Percentiles rank a stretch among this genome's conserved stretches.
Evolutionary conservation across 2,797 vertebrate genomes (phyloP).

Genomic region (Sebastes minor): DNA sequence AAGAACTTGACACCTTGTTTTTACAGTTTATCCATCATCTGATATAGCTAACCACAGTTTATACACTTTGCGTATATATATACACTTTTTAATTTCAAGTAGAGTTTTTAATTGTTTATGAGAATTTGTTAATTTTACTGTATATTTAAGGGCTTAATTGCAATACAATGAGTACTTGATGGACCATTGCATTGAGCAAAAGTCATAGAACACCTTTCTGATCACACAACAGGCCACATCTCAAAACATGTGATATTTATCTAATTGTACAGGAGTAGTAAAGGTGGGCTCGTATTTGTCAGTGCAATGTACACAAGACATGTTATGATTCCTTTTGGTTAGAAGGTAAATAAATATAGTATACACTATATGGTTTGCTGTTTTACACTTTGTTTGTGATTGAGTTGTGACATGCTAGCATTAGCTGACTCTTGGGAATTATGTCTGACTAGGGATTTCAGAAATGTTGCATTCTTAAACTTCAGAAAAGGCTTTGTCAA

Average conservation of each 20-base stretch:
- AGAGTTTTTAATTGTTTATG: background rate
- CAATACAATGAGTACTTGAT: background rate
- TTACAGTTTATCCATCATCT: background rate
- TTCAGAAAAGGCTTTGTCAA: background rate
- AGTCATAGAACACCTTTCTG: background rate
- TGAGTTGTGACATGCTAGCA: background rate
- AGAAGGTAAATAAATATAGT: fast-evolving
- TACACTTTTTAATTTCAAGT: background rate
- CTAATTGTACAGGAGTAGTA: background rate
- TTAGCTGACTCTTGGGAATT: background rate
- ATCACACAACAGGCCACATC: background rate
- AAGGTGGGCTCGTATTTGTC: background rate
- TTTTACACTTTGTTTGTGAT: background rate
- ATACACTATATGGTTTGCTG: too few species aligned
- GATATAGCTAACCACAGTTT: background rate
- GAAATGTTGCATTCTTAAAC: background rate
- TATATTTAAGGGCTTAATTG: background rate
- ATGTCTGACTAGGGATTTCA: background rate
- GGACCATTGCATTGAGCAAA: background rate
- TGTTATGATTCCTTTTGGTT: background rate
- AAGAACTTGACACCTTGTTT: background rate
- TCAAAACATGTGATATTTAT: background rate
- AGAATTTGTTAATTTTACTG: background rate
- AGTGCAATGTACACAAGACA: fast-evolving
- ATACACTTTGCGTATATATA: background rate